These are phyloP conservation scores for Charanyca ferruginea DNA, from an alignment of 2,888 invertebrate genomes.

Conservation along the genomic window DNA sequence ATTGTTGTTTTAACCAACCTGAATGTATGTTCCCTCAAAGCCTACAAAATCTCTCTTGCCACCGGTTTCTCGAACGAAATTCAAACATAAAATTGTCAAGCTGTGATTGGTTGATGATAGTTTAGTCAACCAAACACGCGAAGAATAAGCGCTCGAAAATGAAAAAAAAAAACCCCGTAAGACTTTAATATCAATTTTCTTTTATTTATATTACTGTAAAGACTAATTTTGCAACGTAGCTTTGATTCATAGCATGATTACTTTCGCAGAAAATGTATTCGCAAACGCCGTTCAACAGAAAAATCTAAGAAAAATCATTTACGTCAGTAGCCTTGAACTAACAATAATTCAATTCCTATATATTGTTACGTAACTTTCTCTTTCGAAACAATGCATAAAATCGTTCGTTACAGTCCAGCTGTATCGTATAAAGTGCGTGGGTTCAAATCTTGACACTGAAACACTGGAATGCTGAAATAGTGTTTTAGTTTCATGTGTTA, in stretches of 20 bases:
- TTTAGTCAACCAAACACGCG: too few relatives aligned
- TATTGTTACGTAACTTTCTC: conserved; percentile 35
- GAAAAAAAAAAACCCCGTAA: too few relatives aligned
- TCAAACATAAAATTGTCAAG: too few relatives aligned
- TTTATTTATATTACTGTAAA: too few relatives aligned
- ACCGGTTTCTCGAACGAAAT: too few relatives aligned
- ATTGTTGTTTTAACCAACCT: too few relatives aligned
- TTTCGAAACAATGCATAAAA: conserved; percentile 16
- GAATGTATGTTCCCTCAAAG: too few relatives aligned
- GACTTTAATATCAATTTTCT: too few relatives aligned
- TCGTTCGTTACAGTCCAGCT: conserved; percentile 28
- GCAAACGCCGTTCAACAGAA: conserved; percentile 5
- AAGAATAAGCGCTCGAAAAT: too few relatives aligned
- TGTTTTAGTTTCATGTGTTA: conserved; percentile 52
- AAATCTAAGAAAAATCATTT: conserved; percentile 13
- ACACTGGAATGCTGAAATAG: conserved; percentile 62
- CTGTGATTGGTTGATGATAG: too few relatives aligned
- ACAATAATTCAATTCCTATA: conserved; percentile 15
- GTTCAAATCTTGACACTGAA: conserved; percentile 69
- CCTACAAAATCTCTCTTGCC: too few relatives aligned
- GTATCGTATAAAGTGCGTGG: conserved; percentile 55
- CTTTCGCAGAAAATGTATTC: background rate
- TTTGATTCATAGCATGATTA: background rate
- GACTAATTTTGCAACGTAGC: too few relatives aligned
- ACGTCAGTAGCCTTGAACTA: conserved; percentile 29